Base-by-base conservation (phyloP, 2,113 vertebrate species). In the Ciconia boyciana region DNA sequence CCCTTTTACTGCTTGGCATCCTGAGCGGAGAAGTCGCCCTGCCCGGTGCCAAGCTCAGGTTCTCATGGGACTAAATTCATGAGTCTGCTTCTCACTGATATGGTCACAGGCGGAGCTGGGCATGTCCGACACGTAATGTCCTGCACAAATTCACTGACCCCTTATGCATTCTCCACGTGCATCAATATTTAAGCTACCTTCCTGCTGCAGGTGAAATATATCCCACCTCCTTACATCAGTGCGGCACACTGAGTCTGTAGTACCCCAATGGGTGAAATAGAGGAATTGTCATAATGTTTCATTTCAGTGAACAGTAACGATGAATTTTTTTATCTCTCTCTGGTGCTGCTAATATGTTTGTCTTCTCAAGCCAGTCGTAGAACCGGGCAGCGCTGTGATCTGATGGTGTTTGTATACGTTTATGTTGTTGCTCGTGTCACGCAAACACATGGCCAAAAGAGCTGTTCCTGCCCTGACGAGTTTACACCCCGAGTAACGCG, bases 181-280 rank as follows among this genome's bases (percentile, higher is more conserved):
- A 36, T 78, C 68, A 34, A 5, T 75, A 68, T 75, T 66, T 87
- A 43, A 75, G n/a, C 57, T 34, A 3, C 61, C 31, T 70, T 68
- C 84, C 52, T 51, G 46, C 64, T 55, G 54, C 72, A 46, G 9
- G 5, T 58, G 55, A 28, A 71, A 44, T 66, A 3, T 1, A 36
- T 20, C 41, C 66, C 91, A 46, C 10, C 36, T 52, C 61, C 43
- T 44, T 44, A 13, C 46, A 64, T 21, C 55, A 9, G 28, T 1
- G 58, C 41, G 62, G 75, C 68, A 17, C 41, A 3, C 61, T 1
- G 22, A 51, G 49, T 13, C 70, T 57, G 1, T 0, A 28, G 65
- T 9, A 46, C 26, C 34, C 68, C 0, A 0, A 44, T 39, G 72
- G 57, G 25, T 46, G 54, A 60, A 71, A 48, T 1, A 28, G 31